Evolutionary conservation across 35 echinoderm and acorn worm species (phyloP).

Genomic region (Nesometra sesokonis): DNA sequence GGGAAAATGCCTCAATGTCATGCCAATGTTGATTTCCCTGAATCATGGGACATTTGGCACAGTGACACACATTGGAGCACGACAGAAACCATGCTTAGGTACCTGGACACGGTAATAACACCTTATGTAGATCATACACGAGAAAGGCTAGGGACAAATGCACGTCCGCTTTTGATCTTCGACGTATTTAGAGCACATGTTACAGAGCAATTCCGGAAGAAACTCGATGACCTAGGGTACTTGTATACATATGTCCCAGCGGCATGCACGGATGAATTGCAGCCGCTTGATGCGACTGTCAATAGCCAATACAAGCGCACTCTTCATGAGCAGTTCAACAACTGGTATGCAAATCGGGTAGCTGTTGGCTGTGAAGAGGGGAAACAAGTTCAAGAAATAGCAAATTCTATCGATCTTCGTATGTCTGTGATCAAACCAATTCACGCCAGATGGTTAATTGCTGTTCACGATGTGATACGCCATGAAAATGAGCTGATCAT

Average conservation of each 20-base stretch:
- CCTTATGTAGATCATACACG: no score
- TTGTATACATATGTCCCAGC: not conserved
- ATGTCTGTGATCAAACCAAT: slow-evolving; percentile 5
- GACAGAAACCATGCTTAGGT: slow-evolving; percentile 12
- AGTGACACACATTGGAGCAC: slow-evolving; percentile 35
- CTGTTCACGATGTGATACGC: not conserved
- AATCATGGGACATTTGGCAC: slow-evolving; percentile 25
- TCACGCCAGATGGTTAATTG: slow-evolving; percentile 17
- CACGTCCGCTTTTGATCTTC: slow-evolving; percentile 6
- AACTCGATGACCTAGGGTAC: not conserved
- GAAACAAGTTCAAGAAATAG: not conserved
- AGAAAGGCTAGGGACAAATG: not conserved
- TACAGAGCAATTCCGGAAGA: not conserved
- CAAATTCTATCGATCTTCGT: not conserved
- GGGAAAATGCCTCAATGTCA: slow-evolving; percentile 16
- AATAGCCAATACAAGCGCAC: slow-evolving; percentile 1
- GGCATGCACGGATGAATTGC: not conserved
- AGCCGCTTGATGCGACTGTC: slow-evolving; percentile 16
- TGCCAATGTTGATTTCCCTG: not conserved
- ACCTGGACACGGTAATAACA: no score
- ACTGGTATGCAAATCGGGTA: slow-evolving; percentile 25
- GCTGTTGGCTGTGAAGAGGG: not conserved
- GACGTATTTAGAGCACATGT: slow-evolving; percentile 25
- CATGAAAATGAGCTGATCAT: slow-evolving; percentile 7
- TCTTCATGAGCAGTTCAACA: not conserved